Base-by-base conservation (phyloP, 2,113 vertebrate species). In the Syrmaticus mikado region DNA sequence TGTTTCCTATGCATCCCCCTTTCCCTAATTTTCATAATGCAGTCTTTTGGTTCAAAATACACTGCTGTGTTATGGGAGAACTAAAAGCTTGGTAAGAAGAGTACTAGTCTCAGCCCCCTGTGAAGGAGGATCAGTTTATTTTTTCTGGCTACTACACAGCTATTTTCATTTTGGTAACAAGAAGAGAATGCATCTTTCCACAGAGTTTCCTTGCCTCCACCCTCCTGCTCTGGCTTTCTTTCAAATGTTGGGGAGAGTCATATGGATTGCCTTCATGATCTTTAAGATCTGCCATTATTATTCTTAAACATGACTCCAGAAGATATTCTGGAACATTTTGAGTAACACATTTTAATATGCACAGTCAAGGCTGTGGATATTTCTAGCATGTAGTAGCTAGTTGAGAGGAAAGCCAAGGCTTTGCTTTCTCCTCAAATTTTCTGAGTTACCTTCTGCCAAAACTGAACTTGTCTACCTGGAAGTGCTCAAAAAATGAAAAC, bases 1-100 rank as follows among this genome's bases (percentile, higher is more conserved):
- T 24, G 48, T 50, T 50, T 50, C 11, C 17, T 32, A 71, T 3
- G 30, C 1, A 9, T 0, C 4, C 12, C 6, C 70, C 24, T 14
- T 11, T 79, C 73, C 32, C 50, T 83, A 18, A 70, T 87, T 74
- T 74, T 80, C 34, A 6, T 46, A 13, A 58, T 58, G 79, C 2
- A 30, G 11, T n/a, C 6, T 15, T 79, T 82, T 58, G 8, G n/a
- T 84, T 78, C 2, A 3, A 94, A 93, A 32, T 13, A 2, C 52
- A 30, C 28, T 53, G 11, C 11, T 41, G 4, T 30, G 10, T 53
- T 68, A 68, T 9, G 10, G 2, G 7, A 81, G 10, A 50, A 9
- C 13, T 53, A 32, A 58, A 57, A 88, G 30, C 30, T 68, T 21
- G 21, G 18, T 78, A 92, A 68, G 10, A 1, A 6, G 11, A 65